These are phyloP conservation scores for Carassius gibelio DNA, from an alignment of 2,113 vertebrate genomes.

Conservation along the genomic window DNA sequence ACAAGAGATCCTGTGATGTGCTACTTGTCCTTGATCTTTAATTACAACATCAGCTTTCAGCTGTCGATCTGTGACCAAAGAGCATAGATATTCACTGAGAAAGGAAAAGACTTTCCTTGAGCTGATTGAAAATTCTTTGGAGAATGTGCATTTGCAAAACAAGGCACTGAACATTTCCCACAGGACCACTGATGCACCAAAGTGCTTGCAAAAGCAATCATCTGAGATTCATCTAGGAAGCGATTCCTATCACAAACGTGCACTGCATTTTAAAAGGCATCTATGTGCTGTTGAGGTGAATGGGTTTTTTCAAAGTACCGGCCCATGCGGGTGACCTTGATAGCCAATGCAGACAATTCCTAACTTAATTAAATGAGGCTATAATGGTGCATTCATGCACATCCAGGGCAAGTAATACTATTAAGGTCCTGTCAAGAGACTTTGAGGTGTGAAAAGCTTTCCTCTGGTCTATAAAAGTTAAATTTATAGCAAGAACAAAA, in stretches of 20 bases:
- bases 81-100: background rate
- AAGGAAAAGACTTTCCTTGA: constrained; percentile 6
- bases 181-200: background rate
- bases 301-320: background rate
- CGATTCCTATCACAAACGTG: background rate
- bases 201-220: background rate
- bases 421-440: constrained; percentile 30
- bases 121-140: background rate
- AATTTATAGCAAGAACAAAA: constrained; percentile 44
- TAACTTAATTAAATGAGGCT: constrained; percentile 20
- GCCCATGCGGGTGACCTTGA: background rate
- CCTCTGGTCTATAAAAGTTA: constrained; percentile 48
- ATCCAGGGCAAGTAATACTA: background rate
- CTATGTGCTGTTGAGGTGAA: background rate
- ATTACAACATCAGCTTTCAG: background rate
- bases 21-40: background rate
- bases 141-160: background rate
- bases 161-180: constrained; percentile 4
- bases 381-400: background rate
- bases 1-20: background rate
- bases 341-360: background rate
- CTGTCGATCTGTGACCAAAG: background rate
- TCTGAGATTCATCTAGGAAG: background rate
- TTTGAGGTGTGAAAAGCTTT: constrained; percentile 34
- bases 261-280: background rate